These are phyloP conservation scores for Calyptomena viridis DNA, from an alignment of 2,113 vertebrate genomes.

Conservation along the genomic window DNA sequence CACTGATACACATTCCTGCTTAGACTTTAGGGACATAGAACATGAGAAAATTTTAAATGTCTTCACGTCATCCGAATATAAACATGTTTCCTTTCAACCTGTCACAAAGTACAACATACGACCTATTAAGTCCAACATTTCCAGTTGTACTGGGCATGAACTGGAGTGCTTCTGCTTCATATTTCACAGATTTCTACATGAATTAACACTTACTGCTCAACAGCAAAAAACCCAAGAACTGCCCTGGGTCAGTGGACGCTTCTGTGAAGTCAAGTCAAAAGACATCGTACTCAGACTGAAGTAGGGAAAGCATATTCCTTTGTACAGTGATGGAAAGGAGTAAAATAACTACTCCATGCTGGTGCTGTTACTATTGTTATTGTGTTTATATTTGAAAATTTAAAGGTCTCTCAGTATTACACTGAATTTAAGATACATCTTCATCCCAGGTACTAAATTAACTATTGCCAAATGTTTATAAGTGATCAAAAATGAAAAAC, in stretches of 20 bases:
- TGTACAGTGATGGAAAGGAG: background rate
- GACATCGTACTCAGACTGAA: background rate
- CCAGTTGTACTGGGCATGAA: background rate
- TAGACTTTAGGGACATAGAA: background rate
- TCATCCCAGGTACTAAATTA: background rate
- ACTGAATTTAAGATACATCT: background rate
- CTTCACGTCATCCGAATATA: background rate
- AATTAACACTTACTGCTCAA: background rate
- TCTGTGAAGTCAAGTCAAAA: slow-evolving; percentile 17
- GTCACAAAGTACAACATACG: background rate
- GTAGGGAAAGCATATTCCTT: background rate
- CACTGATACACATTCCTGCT: background rate
- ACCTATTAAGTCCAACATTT: background rate
- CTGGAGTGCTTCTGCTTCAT: background rate
- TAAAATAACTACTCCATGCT: background rate
- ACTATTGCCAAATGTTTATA: background rate
- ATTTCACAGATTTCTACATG: slow-evolving; percentile 52
- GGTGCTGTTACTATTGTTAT: background rate
- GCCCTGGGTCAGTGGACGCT: background rate
- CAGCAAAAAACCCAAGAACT: background rate
- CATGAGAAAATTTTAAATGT: background rate
- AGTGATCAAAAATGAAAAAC: background rate
- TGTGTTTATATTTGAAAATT: background rate
- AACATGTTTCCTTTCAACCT: background rate
- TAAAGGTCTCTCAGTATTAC: background rate